These are phyloP conservation scores for Bucco capensis DNA, from an alignment of 2,113 vertebrate species.

Conservation along the genomic window DNA sequence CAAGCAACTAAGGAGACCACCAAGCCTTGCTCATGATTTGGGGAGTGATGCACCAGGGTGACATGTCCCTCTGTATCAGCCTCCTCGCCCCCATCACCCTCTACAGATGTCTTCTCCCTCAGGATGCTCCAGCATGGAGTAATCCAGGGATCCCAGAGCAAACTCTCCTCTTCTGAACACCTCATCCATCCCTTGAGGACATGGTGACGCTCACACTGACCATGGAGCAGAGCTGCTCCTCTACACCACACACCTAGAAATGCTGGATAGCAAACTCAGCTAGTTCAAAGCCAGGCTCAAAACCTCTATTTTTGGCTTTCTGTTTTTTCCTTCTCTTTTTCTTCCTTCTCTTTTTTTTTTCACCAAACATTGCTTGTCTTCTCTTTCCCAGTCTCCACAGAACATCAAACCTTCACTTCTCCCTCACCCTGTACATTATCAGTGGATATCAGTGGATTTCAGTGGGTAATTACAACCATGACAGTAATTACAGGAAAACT, in stretches of 20 bases:
- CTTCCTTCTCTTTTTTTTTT: background rate
- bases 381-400: background rate
- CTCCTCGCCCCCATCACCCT: rapidly evolving
- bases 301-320: constrained; percentile 16
- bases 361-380: background rate
- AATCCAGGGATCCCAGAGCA: background rate
- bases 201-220: rapidly evolving
- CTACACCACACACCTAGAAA: background rate
- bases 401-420: constrained; percentile 33
- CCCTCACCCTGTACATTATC: background rate
- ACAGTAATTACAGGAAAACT: constrained; percentile 50
- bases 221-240: background rate
- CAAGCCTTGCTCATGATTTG: background rate
- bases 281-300: constrained; percentile 14
- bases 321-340: background rate
- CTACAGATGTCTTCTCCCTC: rapidly evolving
- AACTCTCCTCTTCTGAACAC: background rate
- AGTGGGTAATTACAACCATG: constrained; percentile 27
- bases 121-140: background rate
- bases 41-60: background rate
- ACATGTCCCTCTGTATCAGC: rapidly evolving
- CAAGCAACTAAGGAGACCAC: background rate
- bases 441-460: too few species aligned
- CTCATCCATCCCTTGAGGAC: background rate
- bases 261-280: background rate